Conservation (phyloP, 2,797 vertebrate genomes). For the Sebastes diploproa region DNA sequence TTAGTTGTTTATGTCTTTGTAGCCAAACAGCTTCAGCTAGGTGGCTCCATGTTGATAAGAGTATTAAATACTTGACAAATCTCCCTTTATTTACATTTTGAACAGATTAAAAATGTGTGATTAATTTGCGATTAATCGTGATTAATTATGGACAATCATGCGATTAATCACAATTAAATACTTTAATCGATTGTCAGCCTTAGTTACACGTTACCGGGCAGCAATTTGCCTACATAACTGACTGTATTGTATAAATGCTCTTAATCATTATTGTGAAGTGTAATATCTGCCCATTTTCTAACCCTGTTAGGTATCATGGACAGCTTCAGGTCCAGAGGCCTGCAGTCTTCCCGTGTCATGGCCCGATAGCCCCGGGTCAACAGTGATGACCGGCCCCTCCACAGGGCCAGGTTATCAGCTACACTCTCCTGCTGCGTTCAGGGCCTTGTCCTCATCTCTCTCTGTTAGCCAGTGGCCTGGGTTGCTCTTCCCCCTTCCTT, state of each 20-base stretch:
- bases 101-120: too few relatives aligned
- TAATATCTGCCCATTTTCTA: slow-evolving; percentile 19
- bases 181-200: too few relatives aligned
- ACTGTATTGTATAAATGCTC: neutral
- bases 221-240: neutral
- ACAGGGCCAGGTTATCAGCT: slow-evolving; percentile 57
- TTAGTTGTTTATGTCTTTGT: too few relatives aligned
- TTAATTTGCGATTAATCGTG: too few relatives aligned
- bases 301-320: slow-evolving; percentile 80
- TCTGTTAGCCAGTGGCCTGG: slow-evolving; percentile 82
- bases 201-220: neutral
- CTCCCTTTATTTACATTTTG: too few relatives aligned
- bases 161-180: too few relatives aligned
- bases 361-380: slow-evolving; percentile 76
- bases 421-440: slow-evolving; percentile 71
- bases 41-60: too few relatives aligned
- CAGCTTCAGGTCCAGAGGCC: slow-evolving; percentile 72
- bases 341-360: slow-evolving; percentile 76
- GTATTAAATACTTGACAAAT: too few relatives aligned
- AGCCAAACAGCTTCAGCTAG: too few relatives aligned
- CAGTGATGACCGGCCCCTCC: slow-evolving; percentile 69
- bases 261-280: neutral
- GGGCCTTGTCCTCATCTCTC: slow-evolving; percentile 73
- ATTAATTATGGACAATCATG: too few relatives aligned
- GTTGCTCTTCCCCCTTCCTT: slow-evolving; percentile 51